phyloP scores from a whole-genome alignment of 2,888 invertebrate genomes.

The Cheilosia urbana region DNA sequence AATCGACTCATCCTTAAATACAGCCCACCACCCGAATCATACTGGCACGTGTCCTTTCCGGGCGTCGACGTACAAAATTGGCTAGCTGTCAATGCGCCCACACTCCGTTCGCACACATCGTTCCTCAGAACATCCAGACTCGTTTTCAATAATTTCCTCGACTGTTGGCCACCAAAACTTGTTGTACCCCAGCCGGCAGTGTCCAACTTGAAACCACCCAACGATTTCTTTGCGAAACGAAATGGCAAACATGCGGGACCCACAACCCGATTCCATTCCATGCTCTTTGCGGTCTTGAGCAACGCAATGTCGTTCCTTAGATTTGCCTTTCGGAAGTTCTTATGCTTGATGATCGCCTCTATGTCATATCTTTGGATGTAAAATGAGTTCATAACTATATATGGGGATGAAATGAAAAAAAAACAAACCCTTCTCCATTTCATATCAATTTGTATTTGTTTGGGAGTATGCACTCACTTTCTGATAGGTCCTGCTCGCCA shows the following conservation, averaged over 20 bases:
- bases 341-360: slow-evolving; percentile 83
- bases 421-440: neutral
- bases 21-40: slow-evolving; percentile 86
- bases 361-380: slow-evolving; percentile 84
- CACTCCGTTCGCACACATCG: slow-evolving; percentile 82
- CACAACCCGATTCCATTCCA: slow-evolving; percentile 85
- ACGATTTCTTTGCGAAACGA: slow-evolving; percentile 75
- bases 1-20: slow-evolving; percentile 83
- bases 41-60: slow-evolving; percentile 85
- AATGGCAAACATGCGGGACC: slow-evolving; percentile 87
- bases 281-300: slow-evolving; percentile 82
- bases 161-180: slow-evolving; percentile 84
- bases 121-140: slow-evolving; percentile 84
- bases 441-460: neutral
- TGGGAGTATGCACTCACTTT: slow-evolving; percentile 78
- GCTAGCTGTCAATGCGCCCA: slow-evolving; percentile 76
- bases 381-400: slow-evolving; percentile 76
- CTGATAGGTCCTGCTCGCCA: slow-evolving; percentile 85
- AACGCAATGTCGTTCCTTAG: slow-evolving; percentile 85
- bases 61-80: slow-evolving; percentile 84
- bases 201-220: slow-evolving; percentile 83
- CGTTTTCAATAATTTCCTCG: slow-evolving; percentile 85
- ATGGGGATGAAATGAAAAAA: neutral
- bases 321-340: slow-evolving; percentile 78
- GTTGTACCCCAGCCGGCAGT: slow-evolving; percentile 86